Conservation (phyloP, 2,888 invertebrate genomes). For the Venusia cambrica region DNA sequence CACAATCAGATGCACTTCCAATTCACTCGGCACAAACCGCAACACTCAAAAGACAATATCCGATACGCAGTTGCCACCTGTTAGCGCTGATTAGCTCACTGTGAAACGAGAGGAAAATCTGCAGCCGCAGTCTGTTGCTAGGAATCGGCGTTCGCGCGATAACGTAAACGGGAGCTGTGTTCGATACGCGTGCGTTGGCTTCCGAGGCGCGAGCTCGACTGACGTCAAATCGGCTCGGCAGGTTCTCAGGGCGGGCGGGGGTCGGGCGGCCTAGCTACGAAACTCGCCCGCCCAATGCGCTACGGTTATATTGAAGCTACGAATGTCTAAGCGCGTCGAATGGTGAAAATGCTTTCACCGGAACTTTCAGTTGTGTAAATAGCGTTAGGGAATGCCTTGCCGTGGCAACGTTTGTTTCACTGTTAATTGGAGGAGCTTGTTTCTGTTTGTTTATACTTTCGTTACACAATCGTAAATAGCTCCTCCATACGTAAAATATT, state of each 20-base stretch:
- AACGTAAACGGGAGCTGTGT: slow-evolving; percentile 26
- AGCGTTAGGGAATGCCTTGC: slow-evolving; percentile 11
- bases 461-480: too few relatives aligned
- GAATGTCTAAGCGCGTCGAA: slow-evolving; percentile 47
- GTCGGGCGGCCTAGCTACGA: slow-evolving; percentile 51
- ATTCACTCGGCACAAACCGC: slow-evolving; percentile 45
- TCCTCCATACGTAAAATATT: too few relatives aligned
- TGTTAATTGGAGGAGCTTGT: slow-evolving; percentile 9
- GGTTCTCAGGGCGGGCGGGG: slow-evolving; percentile 39
- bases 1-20: slow-evolving; percentile 52
- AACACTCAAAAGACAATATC: slow-evolving; percentile 60
- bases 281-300: slow-evolving; percentile 63
- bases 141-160: slow-evolving; percentile 29
- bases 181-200: slow-evolving; percentile 38
- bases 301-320: slow-evolving; percentile 63
- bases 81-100: slow-evolving; percentile 39
- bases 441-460: too few relatives aligned
- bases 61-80: slow-evolving; percentile 61
- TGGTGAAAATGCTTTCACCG: slow-evolving; percentile 38
- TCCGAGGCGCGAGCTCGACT: slow-evolving; percentile 56
- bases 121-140: slow-evolving; percentile 28
- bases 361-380: slow-evolving; percentile 36
- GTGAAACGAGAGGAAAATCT: slow-evolving; percentile 19
- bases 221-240: slow-evolving; percentile 52
- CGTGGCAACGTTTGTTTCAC: slow-evolving; percentile 9